phyloP scores from a whole-genome alignment of 1,140 invertebrate species.

The Copidosoma floridanum region DNA sequence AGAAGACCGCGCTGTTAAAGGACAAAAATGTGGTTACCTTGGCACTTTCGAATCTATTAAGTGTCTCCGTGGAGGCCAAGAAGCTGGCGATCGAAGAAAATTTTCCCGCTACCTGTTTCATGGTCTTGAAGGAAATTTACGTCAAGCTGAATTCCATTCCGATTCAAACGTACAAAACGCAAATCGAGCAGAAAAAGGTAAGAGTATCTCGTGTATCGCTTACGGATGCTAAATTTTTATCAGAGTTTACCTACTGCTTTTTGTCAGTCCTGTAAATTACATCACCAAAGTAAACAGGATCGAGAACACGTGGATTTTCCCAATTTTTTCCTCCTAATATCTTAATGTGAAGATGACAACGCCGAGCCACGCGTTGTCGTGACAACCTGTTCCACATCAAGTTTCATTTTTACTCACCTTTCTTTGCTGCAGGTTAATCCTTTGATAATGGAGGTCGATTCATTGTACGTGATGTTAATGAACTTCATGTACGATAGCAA shows the following conservation, averaged over 20 bases:
- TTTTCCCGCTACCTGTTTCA: constrained; percentile 45
- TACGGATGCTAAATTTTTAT: too few species aligned
- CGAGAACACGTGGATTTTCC: neutral
- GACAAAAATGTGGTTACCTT: constrained; percentile 50
- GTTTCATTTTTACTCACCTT: neutral
- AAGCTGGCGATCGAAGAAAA: constrained; percentile 46
- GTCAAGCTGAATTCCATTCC: constrained; percentile 57
- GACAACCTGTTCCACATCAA: too few species aligned
- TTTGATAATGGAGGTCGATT: constrained; percentile 52
- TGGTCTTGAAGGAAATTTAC: constrained; percentile 53
- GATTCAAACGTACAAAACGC: constrained; percentile 48
- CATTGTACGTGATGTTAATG: constrained; percentile 54
- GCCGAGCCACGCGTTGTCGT: too few species aligned
- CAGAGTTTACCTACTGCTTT: too few species aligned
- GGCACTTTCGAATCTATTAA: constrained; percentile 54
- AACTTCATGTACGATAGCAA: constrained; percentile 55
- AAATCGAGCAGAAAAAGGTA: constrained; percentile 48
- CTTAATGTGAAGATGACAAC: neutral
- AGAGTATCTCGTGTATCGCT: too few species aligned
- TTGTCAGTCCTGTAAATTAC: too few species aligned
- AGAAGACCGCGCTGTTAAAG: constrained; percentile 35
- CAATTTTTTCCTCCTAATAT: neutral
- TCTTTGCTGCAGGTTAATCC: constrained; percentile 47
- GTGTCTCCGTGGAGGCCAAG: constrained; percentile 54
- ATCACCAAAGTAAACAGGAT: constrained; percentile 2